Evolutionary conservation across 2,888 invertebrate species (phyloP), one percentile per base, ranked within the genome.

Genomic region (Phoronis australis): DNA sequence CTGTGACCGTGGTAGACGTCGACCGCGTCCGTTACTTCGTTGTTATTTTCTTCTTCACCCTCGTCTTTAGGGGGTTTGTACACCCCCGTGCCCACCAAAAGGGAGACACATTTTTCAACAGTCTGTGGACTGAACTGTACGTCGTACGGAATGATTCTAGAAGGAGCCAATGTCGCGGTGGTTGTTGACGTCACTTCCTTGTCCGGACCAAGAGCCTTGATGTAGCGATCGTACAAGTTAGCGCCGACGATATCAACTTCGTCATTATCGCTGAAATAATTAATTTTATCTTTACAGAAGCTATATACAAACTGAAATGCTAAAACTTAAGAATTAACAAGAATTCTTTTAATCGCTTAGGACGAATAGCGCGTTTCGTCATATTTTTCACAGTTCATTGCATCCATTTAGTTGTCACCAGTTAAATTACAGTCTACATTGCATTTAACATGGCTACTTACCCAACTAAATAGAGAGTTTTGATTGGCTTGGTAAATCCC

Each of bases 381-480:
- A n/a, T n/a, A n/a, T n/a, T n/a, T n/a, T n/a, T n/a, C n/a, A n/a
- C n/a, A n/a, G n/a, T n/a, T n/a, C n/a, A n/a, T n/a, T n/a, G n/a
- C n/a, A n/a, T n/a, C n/a, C n/a, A n/a, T n/a, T n/a, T n/a, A n/a
- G n/a, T n/a, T n/a, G n/a, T n/a, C n/a, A n/a, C n/a, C n/a, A n/a
- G n/a, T n/a, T n/a, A n/a, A n/a, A n/a, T n/a, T n/a, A n/a, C n/a
- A n/a, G n/a, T n/a, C n/a, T n/a, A n/a, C n/a, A n/a, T n/a, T n/a
- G n/a, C n/a, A n/a, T n/a, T n/a, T 12, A 3, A 43, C 18, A 9
- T n/a, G 15, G 12, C 12, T 42, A 55, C 70, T 61, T 60, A 76
- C 76, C 76, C 76, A 48, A 76, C 63, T 45, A 76, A 68, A 57
- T 75, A 76, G 20, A 76, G 65, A 40, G 65, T 67, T 43, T 67